Base-by-base conservation (phyloP, 2,888 invertebrate species). In the Habroteleia sp. region DNA sequence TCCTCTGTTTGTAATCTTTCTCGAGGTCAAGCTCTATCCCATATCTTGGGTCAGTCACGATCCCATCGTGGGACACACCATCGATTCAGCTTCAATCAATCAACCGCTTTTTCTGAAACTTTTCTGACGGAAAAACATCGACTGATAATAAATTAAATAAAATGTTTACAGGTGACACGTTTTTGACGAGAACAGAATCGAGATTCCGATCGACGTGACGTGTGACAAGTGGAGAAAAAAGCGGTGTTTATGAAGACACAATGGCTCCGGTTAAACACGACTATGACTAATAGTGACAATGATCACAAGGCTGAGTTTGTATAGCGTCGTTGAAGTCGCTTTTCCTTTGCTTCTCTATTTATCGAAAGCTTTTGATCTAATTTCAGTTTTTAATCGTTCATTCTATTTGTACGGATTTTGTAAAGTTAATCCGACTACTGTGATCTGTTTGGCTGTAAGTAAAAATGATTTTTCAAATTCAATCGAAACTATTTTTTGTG, bases 61-160 rank as follows among this genome's bases (percentile, higher is more conserved):
- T 72, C 31, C 20, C 52, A 58, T 62, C 72, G 41, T 37, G 52
- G 35, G 68, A 62, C 75, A 69, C 58, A 46, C 42, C 69, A 23
- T 65, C 71, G 63, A 75, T 65, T 31, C 44, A 58, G 39, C 68
- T 65, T 25, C 66, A 60, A 52, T 65, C 73, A 76, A 77, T 76
- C 76, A 69, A 42, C 58, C 41, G 39, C 31, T 42, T 41, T 33
- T 23, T 48, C 10, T 11, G 20, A 11, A 35, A 63, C 35, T 46
- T 31, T 20, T 13, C 39, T 10, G 5, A 25, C 10, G 31, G 29
- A 31, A 58, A 58, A 68, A 33, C 33, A 58, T 33, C 31, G 25
- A 23, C 10, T 44, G 42, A 54, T 68, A 48, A 68, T 58, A 58
- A 58, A 68, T 58, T 33, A 17, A 52, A 52, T 39, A 14, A 62